Evolutionary conservation across 2,113 vertebrate genomes (phyloP).

Genomic region (Myxocyprinus asiaticus): DNA sequence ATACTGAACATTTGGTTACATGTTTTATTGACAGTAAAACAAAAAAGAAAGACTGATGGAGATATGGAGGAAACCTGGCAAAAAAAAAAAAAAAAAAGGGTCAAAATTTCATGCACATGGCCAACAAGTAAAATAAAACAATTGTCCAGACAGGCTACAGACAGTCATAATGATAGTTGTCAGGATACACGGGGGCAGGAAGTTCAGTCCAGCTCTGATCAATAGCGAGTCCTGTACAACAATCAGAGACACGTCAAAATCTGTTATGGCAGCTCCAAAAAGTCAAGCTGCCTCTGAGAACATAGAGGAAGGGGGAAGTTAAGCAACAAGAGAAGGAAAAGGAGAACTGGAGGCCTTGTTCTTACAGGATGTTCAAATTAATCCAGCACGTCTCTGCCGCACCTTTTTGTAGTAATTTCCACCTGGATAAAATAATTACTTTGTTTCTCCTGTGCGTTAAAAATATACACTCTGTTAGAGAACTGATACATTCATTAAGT

Average conservation of each 20-base stretch:
- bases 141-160: too few relatives aligned
- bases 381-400: neutral
- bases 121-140: too few relatives aligned
- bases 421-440: neutral
- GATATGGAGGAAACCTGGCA: too few relatives aligned
- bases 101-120: too few relatives aligned
- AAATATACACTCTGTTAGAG: neutral
- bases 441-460: neutral
- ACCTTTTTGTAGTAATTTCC: neutral
- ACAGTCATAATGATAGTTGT: too few relatives aligned
- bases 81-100: too few relatives aligned
- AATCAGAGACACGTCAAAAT: conserved; percentile 20
- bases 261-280: neutral
- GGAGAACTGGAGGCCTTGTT: conserved; percentile 34
- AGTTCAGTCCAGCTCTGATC: conserved; percentile 38
- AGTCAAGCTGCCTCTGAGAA: conserved; percentile 52
- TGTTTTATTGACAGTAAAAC: too few relatives aligned
- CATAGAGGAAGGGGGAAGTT: conserved; percentile 44
- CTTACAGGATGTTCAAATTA: conserved; percentile 35
- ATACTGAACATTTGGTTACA: too few relatives aligned
- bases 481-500: neutral
- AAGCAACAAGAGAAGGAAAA: conserved; percentile 55
- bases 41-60: too few relatives aligned
- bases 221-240: conserved; percentile 42
- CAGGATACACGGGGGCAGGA: neutral